These are phyloP conservation scores for Cetoscarus ocellatus DNA, from an alignment of 2,797 vertebrate genomes.

Conservation along the genomic window DNA sequence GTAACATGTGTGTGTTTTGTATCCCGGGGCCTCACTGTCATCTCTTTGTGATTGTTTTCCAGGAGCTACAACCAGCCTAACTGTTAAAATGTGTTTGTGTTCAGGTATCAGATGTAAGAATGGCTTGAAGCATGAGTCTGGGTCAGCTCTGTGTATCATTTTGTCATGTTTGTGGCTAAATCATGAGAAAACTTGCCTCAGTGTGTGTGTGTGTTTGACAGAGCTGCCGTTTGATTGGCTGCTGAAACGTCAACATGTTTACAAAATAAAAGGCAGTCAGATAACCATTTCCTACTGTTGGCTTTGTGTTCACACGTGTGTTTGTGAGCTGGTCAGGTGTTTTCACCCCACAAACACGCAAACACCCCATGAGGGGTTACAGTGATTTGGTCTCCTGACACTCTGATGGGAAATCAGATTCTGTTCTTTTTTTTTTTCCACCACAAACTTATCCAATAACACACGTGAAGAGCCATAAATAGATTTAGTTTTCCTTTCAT, in stretches of 20 bases:
- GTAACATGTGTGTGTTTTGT: slow-evolving; percentile 45
- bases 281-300: slow-evolving; percentile 53
- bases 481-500: slow-evolving; percentile 2
- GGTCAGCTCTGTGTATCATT: slow-evolving; percentile 23
- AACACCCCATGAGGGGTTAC: slow-evolving; percentile 54
- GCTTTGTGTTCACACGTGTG: slow-evolving; percentile 5
- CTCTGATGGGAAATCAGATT: slow-evolving; percentile 34
- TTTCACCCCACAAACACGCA: slow-evolving; percentile 35
- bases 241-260: slow-evolving; percentile 61
- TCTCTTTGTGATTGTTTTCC: slow-evolving; percentile 54
- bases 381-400: slow-evolving; percentile 58
- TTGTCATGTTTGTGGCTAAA: slow-evolving; percentile 2
- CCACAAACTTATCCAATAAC: slow-evolving; percentile 43
- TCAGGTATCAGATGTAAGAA: slow-evolving; percentile 2
- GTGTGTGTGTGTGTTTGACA: slow-evolving; percentile 28
- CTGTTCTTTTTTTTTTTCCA: slow-evolving; percentile 17
- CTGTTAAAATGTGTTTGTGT: slow-evolving; percentile 11
- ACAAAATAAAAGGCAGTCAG: slow-evolving; percentile 70
- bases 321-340: slow-evolving; percentile 3
- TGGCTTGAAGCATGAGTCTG: slow-evolving; percentile 18
- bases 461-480: not conserved
- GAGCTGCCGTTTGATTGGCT: slow-evolving; percentile 58
- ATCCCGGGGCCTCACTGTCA: slow-evolving; percentile 50
- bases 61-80: slow-evolving; percentile 30
- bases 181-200: slow-evolving; percentile 58